Percentiles rank a stretch among this genome's conserved stretches.
These are phyloP conservation scores for Lysiphlebus fabarum DNA, from an alignment of 1,140 invertebrate genomes.

Conservation along the genomic window DNA sequence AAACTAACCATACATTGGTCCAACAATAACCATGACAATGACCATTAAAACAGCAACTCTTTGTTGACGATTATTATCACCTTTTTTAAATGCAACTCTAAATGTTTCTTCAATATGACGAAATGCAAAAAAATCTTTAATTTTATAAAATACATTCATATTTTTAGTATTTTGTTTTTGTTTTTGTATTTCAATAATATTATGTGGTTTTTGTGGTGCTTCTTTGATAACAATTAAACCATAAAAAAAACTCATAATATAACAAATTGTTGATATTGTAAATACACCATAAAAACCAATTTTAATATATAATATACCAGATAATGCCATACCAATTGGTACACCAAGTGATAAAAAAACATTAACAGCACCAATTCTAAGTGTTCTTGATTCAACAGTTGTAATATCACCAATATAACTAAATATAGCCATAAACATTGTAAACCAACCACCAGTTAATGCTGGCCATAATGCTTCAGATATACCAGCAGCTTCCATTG, in stretches of 20 bases:
- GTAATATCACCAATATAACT: conserved; percentile 87
- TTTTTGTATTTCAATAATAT: conserved; percentile 23
- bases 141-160: conserved; percentile 44
- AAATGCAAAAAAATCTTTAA: conserved; percentile 68
- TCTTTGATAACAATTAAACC: conserved; percentile 67
- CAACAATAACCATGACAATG: conserved; percentile 78
- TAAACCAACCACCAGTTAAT: conserved; percentile 80
- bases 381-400: conserved; percentile 72
- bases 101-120: conserved; percentile 72
- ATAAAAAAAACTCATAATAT: conserved; percentile 71
- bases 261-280: conserved; percentile 67
- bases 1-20: conserved; percentile 78
- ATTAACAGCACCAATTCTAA: conserved; percentile 80
- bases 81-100: conserved; percentile 71
- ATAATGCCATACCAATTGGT: conserved; percentile 74
- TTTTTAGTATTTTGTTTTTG: conserved; percentile 1
- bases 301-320: conserved; percentile 66
- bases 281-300: conserved; percentile 80
- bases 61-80: conserved; percentile 67
- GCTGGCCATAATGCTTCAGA: conserved; percentile 75
- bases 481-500: conserved; percentile 73
- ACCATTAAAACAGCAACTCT: conserved; percentile 73
- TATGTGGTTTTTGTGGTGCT: conserved; percentile 37
- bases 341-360: conserved; percentile 76
- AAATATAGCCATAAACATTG: conserved; percentile 85